Evolutionary conservation across 2,113 vertebrate genomes (phyloP), one percentile per base, ranked within the genome.

Genomic region (Drymodes brunneopygia): DNA sequence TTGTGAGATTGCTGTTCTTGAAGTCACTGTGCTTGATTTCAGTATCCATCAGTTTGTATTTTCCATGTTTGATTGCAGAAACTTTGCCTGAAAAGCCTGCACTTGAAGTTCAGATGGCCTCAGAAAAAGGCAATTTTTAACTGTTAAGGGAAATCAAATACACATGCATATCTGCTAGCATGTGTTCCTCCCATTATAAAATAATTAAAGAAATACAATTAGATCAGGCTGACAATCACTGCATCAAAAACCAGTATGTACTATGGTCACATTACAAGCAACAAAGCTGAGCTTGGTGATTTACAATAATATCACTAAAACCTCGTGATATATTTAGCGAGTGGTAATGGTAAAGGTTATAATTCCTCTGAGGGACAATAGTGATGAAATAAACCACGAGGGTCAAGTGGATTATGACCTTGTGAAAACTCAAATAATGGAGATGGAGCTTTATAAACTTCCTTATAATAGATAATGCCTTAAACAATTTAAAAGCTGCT

Each of bases 321-420:
- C 92, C 95, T 90, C 3, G 40, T 93, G 93, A 94, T 96, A 92
- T 88, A 96, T 96, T 96, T 96, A 95, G 93, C 31, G 4, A 96
- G 90, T 86, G 88, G 86, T 94, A 92, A 96, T 90, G 77, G 87
- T 93, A 96, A 95, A 96, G 93, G 95, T 94, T 96, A 90, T 96
- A 95, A 97, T 96, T 94, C 95, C 96, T 96, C 64, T 90, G 95
- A 96, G 93, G 90, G 86, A 90, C 92, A 93, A 92, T 42, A 93
- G 92, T 71, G 94, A 94, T 95, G 94, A 96, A 96, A 96, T 94
- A 97, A 96, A 95, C 94, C 93, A 86, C 5, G 5, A 81, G 94
- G 94, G 95, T 96, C 95, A 97, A 96, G 82, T 95, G 95, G 94
- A 96, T 96, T 88, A 96, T 79, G 95, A 96, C 95, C 95, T 95